Conservation (phyloP, 2,113 vertebrate genomes). For the Ellobius talpinus region DNA sequence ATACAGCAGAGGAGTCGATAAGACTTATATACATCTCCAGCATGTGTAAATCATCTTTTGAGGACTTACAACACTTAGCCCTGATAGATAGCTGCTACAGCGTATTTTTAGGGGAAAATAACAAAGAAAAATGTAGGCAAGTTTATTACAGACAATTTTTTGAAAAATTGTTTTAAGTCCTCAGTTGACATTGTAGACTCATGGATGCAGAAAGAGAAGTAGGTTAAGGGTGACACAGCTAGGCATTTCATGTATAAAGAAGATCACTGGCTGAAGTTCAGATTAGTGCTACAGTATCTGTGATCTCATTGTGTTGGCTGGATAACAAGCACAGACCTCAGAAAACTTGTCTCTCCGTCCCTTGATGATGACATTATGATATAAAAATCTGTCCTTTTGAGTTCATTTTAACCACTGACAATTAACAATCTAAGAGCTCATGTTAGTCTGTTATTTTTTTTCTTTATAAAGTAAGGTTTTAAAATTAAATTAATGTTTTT, state of each 20-base stretch:
- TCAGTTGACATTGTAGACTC: background rate
- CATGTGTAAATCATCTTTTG: background rate
- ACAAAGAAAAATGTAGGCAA: background rate
- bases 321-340: background rate
- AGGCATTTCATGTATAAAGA: background rate
- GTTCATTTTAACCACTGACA: conserved; percentile 9
- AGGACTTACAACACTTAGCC: background rate
- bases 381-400: background rate
- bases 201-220: background rate
- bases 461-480: background rate
- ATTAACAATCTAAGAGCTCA: conserved; percentile 7
- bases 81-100: background rate
- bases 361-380: background rate
- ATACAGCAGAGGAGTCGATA: background rate
- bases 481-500: background rate
- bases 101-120: background rate
- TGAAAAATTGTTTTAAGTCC: background rate
- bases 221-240: background rate
- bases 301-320: background rate
- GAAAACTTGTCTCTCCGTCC: background rate
- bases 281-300: background rate
- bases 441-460: background rate
- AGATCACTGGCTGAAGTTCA: background rate
- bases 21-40: fast-evolving
- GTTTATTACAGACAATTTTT: background rate